These are phyloP conservation scores for Amorpha juglandis DNA, from an alignment of 2,888 invertebrate species.

Conservation along the genomic window DNA sequence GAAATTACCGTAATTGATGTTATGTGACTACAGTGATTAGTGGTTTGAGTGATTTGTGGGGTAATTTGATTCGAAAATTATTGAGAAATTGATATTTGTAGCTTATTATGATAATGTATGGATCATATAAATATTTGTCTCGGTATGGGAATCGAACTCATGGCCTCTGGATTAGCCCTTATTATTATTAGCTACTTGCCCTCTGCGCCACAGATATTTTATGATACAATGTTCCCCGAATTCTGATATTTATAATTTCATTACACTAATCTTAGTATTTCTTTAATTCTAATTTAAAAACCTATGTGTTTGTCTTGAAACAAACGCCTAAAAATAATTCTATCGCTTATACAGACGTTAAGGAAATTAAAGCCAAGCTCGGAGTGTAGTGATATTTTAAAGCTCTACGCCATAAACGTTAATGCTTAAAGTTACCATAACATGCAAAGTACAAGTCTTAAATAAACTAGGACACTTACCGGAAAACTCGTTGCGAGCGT, in stretches of 20 bases:
- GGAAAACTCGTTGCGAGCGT: slow-evolving; percentile 39
- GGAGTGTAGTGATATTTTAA: slow-evolving; percentile 1
- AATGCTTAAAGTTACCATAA: slow-evolving; percentile 23
- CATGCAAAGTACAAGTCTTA: slow-evolving; percentile 35
- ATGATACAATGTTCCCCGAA: too few species aligned
- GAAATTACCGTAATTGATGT: slow-evolving; percentile 22
- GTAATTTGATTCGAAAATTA: background rate
- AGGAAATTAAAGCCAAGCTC: slow-evolving; percentile 1
- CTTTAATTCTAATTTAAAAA: too few species aligned
- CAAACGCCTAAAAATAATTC: background rate
- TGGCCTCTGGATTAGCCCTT: too few species aligned
- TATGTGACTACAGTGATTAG: slow-evolving; percentile 19
- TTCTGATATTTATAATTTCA: too few species aligned
- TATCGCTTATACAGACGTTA: background rate
- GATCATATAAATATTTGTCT: too few species aligned
- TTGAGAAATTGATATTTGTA: background rate
- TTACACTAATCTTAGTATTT: too few species aligned
- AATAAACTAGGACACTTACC: slow-evolving; percentile 44
- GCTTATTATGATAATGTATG: too few species aligned
- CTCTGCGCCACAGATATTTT: too few species aligned
- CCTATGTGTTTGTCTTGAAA: background rate
- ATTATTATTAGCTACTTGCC: too few species aligned
- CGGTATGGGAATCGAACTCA: too few species aligned
- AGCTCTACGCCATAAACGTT: slow-evolving; percentile 13
- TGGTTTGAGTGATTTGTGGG: slow-evolving; percentile 16